A percentile compares a stretch with the other conserved stretches of the same genome.
Conservation (phyloP, 2,113 vertebrate genomes). For the Phodopus roborovskii region DNA sequence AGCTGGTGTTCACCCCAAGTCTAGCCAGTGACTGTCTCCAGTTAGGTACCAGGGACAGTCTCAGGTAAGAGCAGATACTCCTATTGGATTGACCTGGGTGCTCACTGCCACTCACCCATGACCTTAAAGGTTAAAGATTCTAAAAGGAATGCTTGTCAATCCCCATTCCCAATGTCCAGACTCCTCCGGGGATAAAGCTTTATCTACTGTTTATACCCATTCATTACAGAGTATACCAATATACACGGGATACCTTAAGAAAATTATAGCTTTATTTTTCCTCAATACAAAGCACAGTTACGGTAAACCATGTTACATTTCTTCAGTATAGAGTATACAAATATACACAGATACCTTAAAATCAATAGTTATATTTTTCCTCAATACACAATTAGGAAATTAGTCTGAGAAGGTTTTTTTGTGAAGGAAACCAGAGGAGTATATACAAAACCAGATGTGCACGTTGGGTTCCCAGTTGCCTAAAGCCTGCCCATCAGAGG, state of each 20-base stretch:
- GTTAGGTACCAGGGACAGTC: too few relatives aligned
- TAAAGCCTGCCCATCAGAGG: constrained; percentile 78
- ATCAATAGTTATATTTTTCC: constrained; percentile 70
- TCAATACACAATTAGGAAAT: constrained; percentile 69
- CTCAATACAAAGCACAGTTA: background rate
- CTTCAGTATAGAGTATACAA: background rate
- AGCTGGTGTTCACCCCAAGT: background rate
- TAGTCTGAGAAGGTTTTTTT: constrained; percentile 56
- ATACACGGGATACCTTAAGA: background rate
- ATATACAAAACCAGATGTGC: constrained; percentile 76
- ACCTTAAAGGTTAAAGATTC: background rate
- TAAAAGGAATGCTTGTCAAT: background rate
- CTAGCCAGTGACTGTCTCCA: background rate
- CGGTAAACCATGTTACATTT: background rate
- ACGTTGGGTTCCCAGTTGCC: rapidly evolving
- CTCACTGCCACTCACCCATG: background rate
- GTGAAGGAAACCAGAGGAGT: constrained; percentile 49
- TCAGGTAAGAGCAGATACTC: background rate
- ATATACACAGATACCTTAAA: constrained; percentile 18
- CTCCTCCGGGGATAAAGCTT: background rate
- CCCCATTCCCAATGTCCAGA: background rate
- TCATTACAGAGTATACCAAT: background rate
- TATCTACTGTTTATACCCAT: background rate
- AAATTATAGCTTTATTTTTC: background rate
- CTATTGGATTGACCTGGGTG: background rate